phyloP scores from a whole-genome alignment of 2,797 vertebrate genomes.

The Pitangus sulphuratus region DNA sequence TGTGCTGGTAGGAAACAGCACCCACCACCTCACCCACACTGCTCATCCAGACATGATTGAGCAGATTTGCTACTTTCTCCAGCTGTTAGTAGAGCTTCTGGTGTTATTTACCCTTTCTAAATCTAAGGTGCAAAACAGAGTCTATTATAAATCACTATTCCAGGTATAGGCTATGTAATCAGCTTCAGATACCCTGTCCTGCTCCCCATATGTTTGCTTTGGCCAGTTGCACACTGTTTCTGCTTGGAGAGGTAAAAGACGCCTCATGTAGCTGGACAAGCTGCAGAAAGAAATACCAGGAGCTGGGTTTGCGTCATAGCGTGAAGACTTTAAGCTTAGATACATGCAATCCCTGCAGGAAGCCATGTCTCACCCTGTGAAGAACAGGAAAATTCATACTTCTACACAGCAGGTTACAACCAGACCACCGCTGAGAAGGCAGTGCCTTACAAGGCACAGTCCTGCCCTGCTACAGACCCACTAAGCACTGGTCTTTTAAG shows the following conservation, averaged over 20 bases:
- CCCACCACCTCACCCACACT: neutral
- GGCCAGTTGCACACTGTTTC: neutral
- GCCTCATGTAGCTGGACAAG: neutral
- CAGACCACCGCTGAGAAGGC: neutral
- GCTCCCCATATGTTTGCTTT: neutral
- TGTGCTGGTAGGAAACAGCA: neutral
- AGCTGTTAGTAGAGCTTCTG: neutral
- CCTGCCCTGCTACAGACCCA: neutral
- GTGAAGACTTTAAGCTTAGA: neutral
- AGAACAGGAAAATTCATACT: neutral
- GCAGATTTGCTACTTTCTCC: neutral
- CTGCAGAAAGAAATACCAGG: neutral
- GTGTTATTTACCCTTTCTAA: neutral
- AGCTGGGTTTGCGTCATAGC: neutral
- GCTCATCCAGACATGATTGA: accelerated
- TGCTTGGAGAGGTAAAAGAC: neutral
- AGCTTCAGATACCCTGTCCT: neutral
- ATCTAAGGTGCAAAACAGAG: neutral
- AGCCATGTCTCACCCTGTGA: neutral
- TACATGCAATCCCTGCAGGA: neutral
- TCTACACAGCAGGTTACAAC: neutral
- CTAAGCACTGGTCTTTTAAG: neutral
- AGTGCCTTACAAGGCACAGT: neutral
- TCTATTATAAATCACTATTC: neutral
- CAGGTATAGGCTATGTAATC: neutral